Evolutionary conservation across 1,140 invertebrate species (phyloP).

Genomic region (Calephelis virginiensis): DNA sequence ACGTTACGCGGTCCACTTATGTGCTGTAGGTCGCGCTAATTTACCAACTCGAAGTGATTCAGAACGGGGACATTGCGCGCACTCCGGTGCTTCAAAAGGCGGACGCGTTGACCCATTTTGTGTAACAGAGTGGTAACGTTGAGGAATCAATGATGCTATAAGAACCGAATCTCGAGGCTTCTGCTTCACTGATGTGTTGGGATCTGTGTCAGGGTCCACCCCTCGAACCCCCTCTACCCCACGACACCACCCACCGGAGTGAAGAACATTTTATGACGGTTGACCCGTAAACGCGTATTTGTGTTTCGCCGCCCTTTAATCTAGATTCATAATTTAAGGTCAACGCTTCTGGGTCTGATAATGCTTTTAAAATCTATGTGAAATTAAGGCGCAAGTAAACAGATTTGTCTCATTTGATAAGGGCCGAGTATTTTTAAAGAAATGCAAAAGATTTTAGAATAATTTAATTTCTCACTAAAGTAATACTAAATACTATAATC

Average conservation of each 20-base stretch:
- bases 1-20: conserved; percentile 1
- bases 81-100: conserved; percentile 44
- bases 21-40: conserved; percentile 13
- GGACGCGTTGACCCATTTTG: conserved; percentile 69
- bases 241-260: conserved; percentile 31
- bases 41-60: conserved; percentile 44
- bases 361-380: conserved; percentile 11
- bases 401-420: too few relatives aligned
- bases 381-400: too few relatives aligned
- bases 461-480: too few relatives aligned
- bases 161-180: conserved; percentile 67
- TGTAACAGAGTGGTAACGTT: conserved; percentile 54
- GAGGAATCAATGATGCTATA: conserved; percentile 68
- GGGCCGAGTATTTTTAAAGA: too few relatives aligned
- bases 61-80: conserved; percentile 56
- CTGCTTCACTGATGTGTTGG: conserved; percentile 60
- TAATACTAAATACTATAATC: too few relatives aligned
- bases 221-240: conserved; percentile 30
- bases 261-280: conserved; percentile 27
- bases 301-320: conserved; percentile 48
- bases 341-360: conserved; percentile 39
- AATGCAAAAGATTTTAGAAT: too few relatives aligned
- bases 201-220: conserved; percentile 76
- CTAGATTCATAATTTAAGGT: conserved; percentile 59
- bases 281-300: conserved; percentile 62